Conservation (phyloP, 2,888 invertebrate genomes). For the Agriopis marginaria region DNA sequence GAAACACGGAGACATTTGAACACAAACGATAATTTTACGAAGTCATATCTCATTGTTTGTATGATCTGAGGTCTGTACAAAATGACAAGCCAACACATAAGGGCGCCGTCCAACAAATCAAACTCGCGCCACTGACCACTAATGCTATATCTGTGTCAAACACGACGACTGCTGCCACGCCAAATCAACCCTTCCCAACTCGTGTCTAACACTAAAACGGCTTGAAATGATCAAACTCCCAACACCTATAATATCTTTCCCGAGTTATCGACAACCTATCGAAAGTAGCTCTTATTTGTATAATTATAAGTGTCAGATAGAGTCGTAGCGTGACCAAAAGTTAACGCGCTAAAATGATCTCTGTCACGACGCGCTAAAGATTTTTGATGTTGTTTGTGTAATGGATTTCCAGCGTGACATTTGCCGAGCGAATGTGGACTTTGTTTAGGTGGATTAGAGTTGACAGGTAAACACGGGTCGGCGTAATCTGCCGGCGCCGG, state of each 20-base stretch:
- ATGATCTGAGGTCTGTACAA: neutral
- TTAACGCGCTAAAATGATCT: slow-evolving; percentile 29
- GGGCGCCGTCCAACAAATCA: slow-evolving; percentile 21
- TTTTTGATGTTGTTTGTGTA: slow-evolving; percentile 35
- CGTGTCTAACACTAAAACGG: slow-evolving; percentile 3
- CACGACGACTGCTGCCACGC: slow-evolving; percentile 4
- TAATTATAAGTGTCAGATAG: slow-evolving; percentile 2
- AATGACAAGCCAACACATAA: slow-evolving; percentile 17
- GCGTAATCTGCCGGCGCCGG: slow-evolving; percentile 30
- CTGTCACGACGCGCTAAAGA: slow-evolving; percentile 33
- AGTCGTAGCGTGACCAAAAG: neutral
- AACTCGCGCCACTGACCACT: slow-evolving; percentile 26
- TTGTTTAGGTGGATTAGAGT: slow-evolving; percentile 12
- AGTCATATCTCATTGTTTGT: too few relatives aligned
- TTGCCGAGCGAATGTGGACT: slow-evolving; percentile 15
- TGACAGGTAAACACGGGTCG: slow-evolving; percentile 9
- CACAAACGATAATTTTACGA: too few relatives aligned
- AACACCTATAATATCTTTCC: slow-evolving; percentile 10
- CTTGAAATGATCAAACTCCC: slow-evolving; percentile 1
- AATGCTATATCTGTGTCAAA: slow-evolving; percentile 22
- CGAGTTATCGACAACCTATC: slow-evolving; percentile 7
- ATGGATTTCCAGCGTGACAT: slow-evolving; percentile 18
- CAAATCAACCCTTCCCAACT: slow-evolving; percentile 13
- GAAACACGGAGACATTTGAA: too few relatives aligned
- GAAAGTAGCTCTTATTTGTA: slow-evolving; percentile 16